Evolutionary conservation across 1,140 invertebrate species (phyloP).

Genomic region (Bicyclus anynana): DNA sequence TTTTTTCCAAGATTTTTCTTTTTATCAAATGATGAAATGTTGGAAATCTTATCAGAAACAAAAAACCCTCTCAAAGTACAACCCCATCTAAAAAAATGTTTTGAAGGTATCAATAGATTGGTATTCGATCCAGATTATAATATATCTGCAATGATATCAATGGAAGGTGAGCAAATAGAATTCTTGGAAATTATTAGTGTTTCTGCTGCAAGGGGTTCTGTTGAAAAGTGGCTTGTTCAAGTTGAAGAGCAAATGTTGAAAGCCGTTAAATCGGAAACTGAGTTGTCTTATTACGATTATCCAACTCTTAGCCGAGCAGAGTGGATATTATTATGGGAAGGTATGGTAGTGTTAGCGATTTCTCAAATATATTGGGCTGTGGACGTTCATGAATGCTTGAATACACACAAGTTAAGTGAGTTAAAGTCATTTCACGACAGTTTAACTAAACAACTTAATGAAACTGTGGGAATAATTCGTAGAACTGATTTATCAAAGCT

Average conservation of each 20-base stretch:
- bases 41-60: conserved; percentile 95
- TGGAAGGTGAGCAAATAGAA: conserved; percentile 88
- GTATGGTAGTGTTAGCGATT: conserved; percentile 92
- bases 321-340: conserved; percentile 92
- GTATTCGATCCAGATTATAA: conserved; percentile 87
- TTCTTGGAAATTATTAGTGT: conserved; percentile 86
- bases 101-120: conserved; percentile 86
- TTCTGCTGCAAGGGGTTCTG: conserved; percentile 88
- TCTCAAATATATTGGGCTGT: conserved; percentile 94
- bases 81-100: conserved; percentile 95
- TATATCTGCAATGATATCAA: conserved; percentile 91
- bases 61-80: conserved; percentile 93
- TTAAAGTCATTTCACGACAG: conserved; percentile 77
- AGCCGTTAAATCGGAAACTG: conserved; percentile 85
- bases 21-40: conserved; percentile 96
- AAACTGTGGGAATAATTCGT: conserved; percentile 81
- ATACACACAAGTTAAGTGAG: conserved; percentile 75
- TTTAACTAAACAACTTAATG: conserved; percentile 79
- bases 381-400: conserved; percentile 85
- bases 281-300: conserved; percentile 85
- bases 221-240: conserved; percentile 95
- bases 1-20: conserved; percentile 97
- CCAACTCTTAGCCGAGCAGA: conserved; percentile 79
- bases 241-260: conserved; percentile 91
- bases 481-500: conserved; percentile 79